Base-by-base conservation (phyloP, 2,888 invertebrate species). In the Trypoxylon attenuatum region DNA sequence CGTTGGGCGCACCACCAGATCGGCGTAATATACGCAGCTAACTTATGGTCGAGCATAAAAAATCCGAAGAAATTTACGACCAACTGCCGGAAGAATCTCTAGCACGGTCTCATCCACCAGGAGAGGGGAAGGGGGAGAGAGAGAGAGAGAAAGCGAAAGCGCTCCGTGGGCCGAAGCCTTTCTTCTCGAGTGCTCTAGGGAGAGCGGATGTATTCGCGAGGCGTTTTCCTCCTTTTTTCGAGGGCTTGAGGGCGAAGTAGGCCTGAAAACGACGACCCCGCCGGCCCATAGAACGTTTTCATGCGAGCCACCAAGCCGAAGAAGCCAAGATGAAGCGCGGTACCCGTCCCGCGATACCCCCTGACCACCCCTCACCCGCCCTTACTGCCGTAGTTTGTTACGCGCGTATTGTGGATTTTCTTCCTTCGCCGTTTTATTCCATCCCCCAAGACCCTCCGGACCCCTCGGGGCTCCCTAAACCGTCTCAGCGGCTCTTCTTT, bases 351-450 rank as follows among this genome's bases (percentile, higher is more conserved):
- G n/a, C n/a, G n/a, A n/a, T n/a, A n/a, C n/a, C n/a, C n/a, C n/a
- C 52, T 43, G 53, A 43, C 19, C 42, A 33, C 5, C 33, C 33
- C 10, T 8, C 25, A 8, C n/a, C 33, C 33, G 8, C 33, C 13
- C 52, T 46, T 53, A 39, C 29, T 33, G 50, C 53, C 55, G 68
- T 63, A 76, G 73, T 76, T 76, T 75, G 73, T 76, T 69, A 64
- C 73, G 66, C 43, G 59, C 45, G 61, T 76, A 78, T 77, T 76
- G 76, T 78, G 73, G 69, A 71, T 78, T 71, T 74, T 69, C 51
- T 58, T 57, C 55, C 51, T 29, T 29, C 45, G 25, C 19, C 46
- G 50, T 56, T 52, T 53, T 33, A 47, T 66, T 70, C 50, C 47
- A 13, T 19, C 27, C 16, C 19, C 15, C 15, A 29, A 41, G 33